Conservation (phyloP, 2,888 invertebrate genomes). For the Parasteatoda lunata region DNA sequence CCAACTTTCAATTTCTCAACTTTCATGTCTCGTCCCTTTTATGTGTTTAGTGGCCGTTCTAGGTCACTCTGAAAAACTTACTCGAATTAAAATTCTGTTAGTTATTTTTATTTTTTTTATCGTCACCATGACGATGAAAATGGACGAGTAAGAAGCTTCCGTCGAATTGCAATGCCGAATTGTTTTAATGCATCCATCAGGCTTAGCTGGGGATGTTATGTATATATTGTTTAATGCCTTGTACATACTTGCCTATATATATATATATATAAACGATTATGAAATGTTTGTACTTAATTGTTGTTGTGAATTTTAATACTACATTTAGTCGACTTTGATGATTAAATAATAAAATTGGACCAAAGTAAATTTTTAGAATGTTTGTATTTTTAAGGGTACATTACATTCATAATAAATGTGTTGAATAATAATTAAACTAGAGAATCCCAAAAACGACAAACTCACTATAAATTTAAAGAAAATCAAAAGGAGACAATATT, state of each 20-base stretch:
- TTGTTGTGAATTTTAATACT: conserved; percentile 53
- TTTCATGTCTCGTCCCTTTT: conserved; percentile 58
- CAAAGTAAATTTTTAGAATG: conserved; percentile 6
- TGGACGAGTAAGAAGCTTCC: conserved; percentile 63
- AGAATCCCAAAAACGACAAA: too few relatives aligned
- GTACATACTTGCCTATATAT: conserved; percentile 66
- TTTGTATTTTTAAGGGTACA: too few relatives aligned
- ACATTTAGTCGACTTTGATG: conserved; percentile 27
- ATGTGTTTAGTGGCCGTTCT: conserved; percentile 63
- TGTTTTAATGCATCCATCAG: conserved; percentile 66
- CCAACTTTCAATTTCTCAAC: conserved; percentile 50
- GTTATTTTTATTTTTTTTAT: not conserved
- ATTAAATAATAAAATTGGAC: conserved; percentile 13
- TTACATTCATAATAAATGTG: too few relatives aligned
- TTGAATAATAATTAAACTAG: too few relatives aligned
- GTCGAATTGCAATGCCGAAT: conserved; percentile 67
- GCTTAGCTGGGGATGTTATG: conserved; percentile 60
- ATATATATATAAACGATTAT: conserved; percentile 65
- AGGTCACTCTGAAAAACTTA: conserved; percentile 60
- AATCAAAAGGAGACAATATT: too few relatives aligned
- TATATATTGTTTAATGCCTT: conserved; percentile 66
- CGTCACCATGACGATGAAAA: conserved; percentile 3
- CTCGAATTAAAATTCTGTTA: conserved; percentile 32
- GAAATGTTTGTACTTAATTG: conserved; percentile 67
- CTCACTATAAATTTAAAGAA: too few relatives aligned